Evolutionary conservation across 2,797 vertebrate species (phyloP).

Genomic region (Periophthalmus magnuspinnatus): DNA sequence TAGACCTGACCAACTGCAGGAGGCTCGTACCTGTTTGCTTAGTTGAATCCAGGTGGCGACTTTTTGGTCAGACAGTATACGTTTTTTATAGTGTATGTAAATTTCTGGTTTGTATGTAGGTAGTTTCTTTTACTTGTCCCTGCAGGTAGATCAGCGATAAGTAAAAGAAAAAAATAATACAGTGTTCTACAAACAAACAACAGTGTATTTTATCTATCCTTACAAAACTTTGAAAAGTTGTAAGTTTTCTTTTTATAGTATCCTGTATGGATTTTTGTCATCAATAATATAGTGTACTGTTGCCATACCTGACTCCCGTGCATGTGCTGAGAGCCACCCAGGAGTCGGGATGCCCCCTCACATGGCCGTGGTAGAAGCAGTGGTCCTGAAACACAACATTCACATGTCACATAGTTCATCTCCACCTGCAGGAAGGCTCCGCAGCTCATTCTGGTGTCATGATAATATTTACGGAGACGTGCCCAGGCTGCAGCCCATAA

Average conservation of each 20-base stretch:
- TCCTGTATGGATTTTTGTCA: not conserved
- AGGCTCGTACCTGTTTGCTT: too few species aligned
- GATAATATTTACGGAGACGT: conserved; percentile 30
- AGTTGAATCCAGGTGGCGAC: too few species aligned
- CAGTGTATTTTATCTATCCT: not conserved
- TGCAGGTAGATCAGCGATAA: too few species aligned
- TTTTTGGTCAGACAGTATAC: too few species aligned
- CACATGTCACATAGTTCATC: conserved; percentile 26
- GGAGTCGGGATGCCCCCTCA: conserved; percentile 72
- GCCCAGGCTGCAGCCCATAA: not conserved
- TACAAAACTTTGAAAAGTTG: not conserved
- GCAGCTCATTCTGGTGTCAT: not conserved
- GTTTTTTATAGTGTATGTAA: too few species aligned
- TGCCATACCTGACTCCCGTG: conserved; percentile 75
- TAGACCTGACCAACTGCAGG: too few species aligned
- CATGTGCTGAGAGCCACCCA: conserved; percentile 81
- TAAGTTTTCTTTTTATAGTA: too few species aligned
- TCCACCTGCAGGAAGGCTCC: conserved; percentile 20
- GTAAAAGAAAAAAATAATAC: too few species aligned
- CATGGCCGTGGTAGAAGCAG: conserved; percentile 82
- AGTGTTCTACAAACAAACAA: not conserved
- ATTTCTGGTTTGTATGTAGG: too few species aligned
- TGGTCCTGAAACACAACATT: conserved; percentile 69
- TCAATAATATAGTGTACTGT: not conserved
- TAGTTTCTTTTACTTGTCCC: too few species aligned